Conservation (phyloP, 2,113 vertebrate genomes). For the Fulica atra region DNA sequence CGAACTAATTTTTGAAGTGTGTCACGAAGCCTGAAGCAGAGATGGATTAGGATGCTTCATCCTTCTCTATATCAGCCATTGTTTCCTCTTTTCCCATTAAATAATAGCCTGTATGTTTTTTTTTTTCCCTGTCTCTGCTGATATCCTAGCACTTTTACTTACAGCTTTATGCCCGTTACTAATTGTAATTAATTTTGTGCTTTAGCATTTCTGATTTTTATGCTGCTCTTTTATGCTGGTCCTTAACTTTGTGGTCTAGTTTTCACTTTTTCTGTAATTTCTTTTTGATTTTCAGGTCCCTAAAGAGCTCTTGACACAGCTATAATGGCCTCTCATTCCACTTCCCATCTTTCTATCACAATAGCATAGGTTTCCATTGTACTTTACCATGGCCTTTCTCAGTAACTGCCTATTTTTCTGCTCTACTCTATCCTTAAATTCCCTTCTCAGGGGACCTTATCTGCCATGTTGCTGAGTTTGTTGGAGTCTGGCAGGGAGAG, state of each 20-base stretch:
- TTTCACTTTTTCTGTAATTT: neutral
- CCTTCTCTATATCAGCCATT: neutral
- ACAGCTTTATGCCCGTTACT: neutral
- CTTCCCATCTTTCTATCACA: neutral
- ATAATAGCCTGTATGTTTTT: neutral
- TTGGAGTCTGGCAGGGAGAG: neutral
- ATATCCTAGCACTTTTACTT: neutral
- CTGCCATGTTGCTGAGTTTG: neutral
- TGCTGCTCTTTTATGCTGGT: neutral
- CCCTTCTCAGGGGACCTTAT: neutral
- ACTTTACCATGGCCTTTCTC: neutral
- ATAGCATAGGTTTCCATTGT: neutral
- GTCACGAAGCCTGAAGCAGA: conserved; percentile 8
- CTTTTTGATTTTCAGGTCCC: neutral
- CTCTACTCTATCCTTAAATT: neutral
- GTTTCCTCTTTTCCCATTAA: neutral
- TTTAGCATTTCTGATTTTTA: neutral
- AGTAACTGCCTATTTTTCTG: neutral
- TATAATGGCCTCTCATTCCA: neutral
- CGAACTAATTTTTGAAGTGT: conserved; percentile 31
- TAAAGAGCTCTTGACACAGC: neutral
- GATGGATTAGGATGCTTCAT: neutral
- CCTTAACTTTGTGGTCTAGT: neutral
- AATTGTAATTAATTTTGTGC: conserved; percentile 32
- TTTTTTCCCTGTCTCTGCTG: neutral